Evolutionary conservation across 2,888 invertebrate genomes (phyloP).

Genomic region (Idaea straminata): DNA sequence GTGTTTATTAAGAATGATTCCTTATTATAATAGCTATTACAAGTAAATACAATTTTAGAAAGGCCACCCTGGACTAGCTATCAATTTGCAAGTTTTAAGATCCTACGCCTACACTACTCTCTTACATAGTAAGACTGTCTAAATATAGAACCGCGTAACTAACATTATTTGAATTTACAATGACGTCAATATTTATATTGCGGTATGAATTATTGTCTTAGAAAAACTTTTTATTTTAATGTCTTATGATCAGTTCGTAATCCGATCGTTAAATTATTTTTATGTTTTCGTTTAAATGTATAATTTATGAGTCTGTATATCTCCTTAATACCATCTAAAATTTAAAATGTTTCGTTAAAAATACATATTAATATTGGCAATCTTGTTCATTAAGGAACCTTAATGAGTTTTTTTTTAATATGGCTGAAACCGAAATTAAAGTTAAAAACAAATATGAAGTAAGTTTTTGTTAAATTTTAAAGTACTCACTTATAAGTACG

Average conservation of each 20-base stretch:
- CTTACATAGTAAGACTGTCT: constrained; percentile 33
- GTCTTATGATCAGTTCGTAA: not conserved
- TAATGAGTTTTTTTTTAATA: too few species aligned
- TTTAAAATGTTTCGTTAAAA: too few species aligned
- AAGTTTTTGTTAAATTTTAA: too few species aligned
- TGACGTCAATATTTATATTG: constrained; percentile 5
- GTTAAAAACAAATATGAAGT: too few species aligned
- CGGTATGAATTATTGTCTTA: constrained; percentile 2
- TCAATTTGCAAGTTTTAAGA: constrained; percentile 52
- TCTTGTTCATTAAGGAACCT: too few species aligned
- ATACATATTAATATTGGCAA: too few species aligned
- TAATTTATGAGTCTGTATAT: not conserved
- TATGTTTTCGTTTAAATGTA: not conserved
- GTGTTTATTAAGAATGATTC: not conserved
- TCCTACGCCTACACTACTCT: constrained; percentile 44
- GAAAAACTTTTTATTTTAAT: constrained; percentile 1
- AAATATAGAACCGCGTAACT: constrained; percentile 29
- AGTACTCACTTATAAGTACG: too few species aligned
- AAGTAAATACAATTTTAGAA: constrained; percentile 36
- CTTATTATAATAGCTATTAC: constrained; percentile 27
- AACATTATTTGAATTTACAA: constrained; percentile 14
- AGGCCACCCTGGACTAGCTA: constrained; percentile 45
- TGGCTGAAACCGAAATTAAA: too few species aligned
- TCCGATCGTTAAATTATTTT: not conserved
- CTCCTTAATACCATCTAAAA: not conserved